Percentiles rank a stretch among this genome's conserved stretches.
These are phyloP conservation scores for Pseudotriccus pelzelni DNA, from an alignment of 2,797 vertebrate species.

Conservation along the genomic window DNA sequence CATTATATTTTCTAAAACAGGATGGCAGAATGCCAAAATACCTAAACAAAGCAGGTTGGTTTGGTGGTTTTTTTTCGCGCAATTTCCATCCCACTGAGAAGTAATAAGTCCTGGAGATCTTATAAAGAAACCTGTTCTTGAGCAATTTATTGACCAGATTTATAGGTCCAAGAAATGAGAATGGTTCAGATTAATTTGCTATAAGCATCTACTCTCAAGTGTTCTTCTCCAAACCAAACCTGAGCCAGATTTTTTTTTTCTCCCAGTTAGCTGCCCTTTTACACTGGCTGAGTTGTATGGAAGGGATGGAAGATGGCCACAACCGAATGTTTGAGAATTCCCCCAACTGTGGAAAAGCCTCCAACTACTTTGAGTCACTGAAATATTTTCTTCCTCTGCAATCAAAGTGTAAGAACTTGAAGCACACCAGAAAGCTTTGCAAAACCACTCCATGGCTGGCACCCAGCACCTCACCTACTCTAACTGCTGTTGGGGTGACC, in stretches of 20 bases:
- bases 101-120: conserved; percentile 37
- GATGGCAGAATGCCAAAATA: conserved; percentile 33
- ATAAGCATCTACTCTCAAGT: conserved; percentile 23
- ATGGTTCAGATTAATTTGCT: conserved; percentile 58
- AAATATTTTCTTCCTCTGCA: background rate
- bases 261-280: background rate
- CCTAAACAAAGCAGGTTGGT: conserved; percentile 24
- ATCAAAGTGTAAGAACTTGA: background rate
- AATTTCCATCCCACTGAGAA: conserved; percentile 53
- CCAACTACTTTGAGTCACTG: background rate
- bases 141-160: conserved; percentile 44
- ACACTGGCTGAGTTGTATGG: background rate
- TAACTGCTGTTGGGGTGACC: background rate
- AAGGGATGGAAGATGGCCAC: conserved; percentile 13
- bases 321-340: background rate
- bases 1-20: conserved; percentile 40
- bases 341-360: background rate
- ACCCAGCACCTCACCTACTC: background rate
- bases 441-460: background rate
- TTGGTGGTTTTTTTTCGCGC: background rate
- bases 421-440: background rate
- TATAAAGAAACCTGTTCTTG: conserved; percentile 46
- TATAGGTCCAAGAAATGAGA: conserved; percentile 49
- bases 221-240: background rate
- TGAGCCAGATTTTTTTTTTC: background rate